Conservation (phyloP, 2,113 vertebrate genomes). For the Mola mola region DNA sequence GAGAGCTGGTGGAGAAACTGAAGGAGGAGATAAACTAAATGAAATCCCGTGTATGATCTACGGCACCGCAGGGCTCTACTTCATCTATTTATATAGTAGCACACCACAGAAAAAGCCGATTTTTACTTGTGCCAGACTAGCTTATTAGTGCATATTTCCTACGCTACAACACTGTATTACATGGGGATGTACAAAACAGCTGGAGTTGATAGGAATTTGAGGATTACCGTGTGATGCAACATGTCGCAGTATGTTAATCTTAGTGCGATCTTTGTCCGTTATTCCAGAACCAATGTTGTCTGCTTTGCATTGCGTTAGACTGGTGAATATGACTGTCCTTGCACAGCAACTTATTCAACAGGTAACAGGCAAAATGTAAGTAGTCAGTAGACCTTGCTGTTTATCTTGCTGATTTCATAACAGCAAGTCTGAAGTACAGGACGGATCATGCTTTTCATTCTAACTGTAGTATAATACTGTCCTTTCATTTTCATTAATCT, state of each 20-base stretch:
- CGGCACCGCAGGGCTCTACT: constrained; percentile 12
- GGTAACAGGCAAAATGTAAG: too few species aligned
- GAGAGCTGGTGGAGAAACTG: not conserved
- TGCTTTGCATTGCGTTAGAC: constrained; percentile 9
- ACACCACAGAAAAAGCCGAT: constrained; percentile 14
- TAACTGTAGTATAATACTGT: not conserved
- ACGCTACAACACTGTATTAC: constrained; percentile 2
- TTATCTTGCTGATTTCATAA: too few species aligned
- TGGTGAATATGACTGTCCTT: not conserved
- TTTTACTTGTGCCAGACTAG: constrained; percentile 21
- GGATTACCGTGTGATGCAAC: constrained; percentile 46
- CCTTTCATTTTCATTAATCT: constrained; percentile 4
- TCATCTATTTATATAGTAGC: constrained; percentile 14
- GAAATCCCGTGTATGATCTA: constrained; percentile 21
- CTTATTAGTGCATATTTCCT: constrained; percentile 28
- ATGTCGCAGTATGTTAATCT: constrained; percentile 26
- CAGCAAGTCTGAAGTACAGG: not conserved
- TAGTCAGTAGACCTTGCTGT: too few species aligned
- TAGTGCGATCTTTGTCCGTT: constrained; percentile 1
- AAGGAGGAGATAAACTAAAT: constrained; percentile 12
- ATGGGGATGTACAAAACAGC: constrained; percentile 20
- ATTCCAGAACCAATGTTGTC: constrained; percentile 3
- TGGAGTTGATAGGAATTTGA: constrained; percentile 20
- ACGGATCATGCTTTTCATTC: not conserved
- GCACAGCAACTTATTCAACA: not conserved